Conservation (phyloP, 1,140 invertebrate genomes). For the Drosophila fuyamai region DNA sequence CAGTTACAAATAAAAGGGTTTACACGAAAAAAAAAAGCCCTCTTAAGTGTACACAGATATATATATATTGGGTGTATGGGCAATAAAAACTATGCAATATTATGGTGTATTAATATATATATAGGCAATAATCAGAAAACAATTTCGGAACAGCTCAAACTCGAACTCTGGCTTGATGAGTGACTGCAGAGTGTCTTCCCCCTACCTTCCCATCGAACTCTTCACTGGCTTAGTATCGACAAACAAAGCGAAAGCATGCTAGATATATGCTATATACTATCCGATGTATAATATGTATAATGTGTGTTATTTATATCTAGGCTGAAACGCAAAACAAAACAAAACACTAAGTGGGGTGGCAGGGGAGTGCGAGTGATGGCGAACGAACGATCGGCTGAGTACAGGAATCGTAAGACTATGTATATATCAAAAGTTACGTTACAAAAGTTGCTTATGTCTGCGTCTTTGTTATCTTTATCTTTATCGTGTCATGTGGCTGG, state of each 20-base stretch:
- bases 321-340: constrained; percentile 35
- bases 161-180: constrained; percentile 16
- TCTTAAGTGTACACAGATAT: constrained; percentile 6
- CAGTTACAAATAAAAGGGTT: constrained; percentile 79
- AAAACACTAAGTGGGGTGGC: constrained; percentile 9
- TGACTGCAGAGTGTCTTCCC: neutral
- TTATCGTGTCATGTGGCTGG: constrained; percentile 11
- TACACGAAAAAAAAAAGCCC: constrained; percentile 53
- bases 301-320: constrained; percentile 39
- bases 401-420: constrained; percentile 45
- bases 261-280: constrained; percentile 45
- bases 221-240: constrained; percentile 20
- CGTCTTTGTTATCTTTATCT: neutral
- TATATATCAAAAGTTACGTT: constrained; percentile 49
- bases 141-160: constrained; percentile 22
- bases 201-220: constrained; percentile 33
- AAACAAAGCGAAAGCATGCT: constrained; percentile 60
- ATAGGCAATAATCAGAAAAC: constrained; percentile 41
- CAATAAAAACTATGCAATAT: constrained; percentile 27
- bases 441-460: constrained; percentile 42
- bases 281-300: constrained; percentile 50
- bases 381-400: constrained; percentile 16
- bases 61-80: constrained; percentile 5
- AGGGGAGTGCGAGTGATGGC: constrained; percentile 9
- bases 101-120: constrained; percentile 20